Percentiles rank a stretch among this genome's conserved stretches.
These are phyloP conservation scores for Himalopsyche japonica DNA, from an alignment of 2,888 invertebrate species.

Conservation along the genomic window DNA sequence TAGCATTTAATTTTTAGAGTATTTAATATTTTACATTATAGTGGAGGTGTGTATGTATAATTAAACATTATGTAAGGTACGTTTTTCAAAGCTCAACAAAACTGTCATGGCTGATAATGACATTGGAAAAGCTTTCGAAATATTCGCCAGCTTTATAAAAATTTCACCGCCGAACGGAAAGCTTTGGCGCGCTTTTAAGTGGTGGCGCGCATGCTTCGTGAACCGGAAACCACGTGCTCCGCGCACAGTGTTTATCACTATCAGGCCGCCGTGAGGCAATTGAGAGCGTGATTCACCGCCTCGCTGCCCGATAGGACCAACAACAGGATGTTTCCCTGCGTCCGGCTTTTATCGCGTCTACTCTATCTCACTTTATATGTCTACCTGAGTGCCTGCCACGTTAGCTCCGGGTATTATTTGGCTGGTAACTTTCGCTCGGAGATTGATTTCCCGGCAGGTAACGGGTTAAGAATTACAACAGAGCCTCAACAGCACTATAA, in stretches of 20 bases:
- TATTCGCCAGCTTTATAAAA: not conserved
- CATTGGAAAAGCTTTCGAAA: too few species aligned
- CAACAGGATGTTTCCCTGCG: slow-evolving; percentile 25
- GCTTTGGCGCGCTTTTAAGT: not conserved
- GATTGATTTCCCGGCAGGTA: not conserved
- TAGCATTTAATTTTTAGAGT: too few species aligned
- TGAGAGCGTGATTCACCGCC: slow-evolving; percentile 23
- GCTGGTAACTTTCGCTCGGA: not conserved
- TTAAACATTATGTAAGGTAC: too few species aligned
- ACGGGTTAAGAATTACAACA: not conserved
- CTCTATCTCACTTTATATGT: not conserved
- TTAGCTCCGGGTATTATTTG: not conserved
- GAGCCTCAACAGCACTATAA: too few species aligned
- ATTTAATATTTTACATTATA: too few species aligned
- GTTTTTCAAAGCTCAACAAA: too few species aligned
- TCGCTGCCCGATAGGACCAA: slow-evolving; percentile 20
- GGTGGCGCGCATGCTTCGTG: not conserved
- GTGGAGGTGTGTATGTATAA: too few species aligned
- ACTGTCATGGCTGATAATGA: too few species aligned
- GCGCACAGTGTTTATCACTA: slow-evolving; percentile 20
- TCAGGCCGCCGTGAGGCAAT: slow-evolving; percentile 9
- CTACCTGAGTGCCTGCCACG: not conserved
- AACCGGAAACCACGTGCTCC: slow-evolving; percentile 24
- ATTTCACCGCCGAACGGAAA: not conserved
- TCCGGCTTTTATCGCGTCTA: slow-evolving; percentile 24